A percentile compares a stretch with the other conserved stretches of the same genome.
Evolutionary conservation across 1,140 invertebrate species (phyloP).

Genomic region (Ectropis grisescens): DNA sequence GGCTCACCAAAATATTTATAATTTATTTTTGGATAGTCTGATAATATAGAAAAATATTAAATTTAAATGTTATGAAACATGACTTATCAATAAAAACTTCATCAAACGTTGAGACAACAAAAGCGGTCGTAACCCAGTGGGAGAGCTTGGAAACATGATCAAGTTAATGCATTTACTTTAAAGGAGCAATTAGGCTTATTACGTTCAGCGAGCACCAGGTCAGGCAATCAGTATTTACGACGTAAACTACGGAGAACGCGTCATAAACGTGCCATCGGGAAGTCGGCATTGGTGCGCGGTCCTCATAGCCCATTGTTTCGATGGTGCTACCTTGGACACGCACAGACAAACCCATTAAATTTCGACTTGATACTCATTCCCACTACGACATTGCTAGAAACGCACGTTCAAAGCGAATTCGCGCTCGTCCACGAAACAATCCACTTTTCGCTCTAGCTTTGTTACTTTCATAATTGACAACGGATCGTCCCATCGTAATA

Average conservation of each 20-base stretch:
- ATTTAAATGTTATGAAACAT: too few relatives aligned
- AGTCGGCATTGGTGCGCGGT: conserved; percentile 20
- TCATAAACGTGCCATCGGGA: conserved; percentile 41
- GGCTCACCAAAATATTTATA: too few relatives aligned
- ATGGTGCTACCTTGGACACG: conserved; percentile 37
- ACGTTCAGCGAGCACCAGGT: conserved; percentile 17
- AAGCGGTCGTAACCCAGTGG: too few relatives aligned
- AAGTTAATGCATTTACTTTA: conserved; percentile 50
- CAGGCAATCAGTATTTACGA: conserved; percentile 46
- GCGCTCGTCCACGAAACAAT: too few relatives aligned
- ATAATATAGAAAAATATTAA: too few relatives aligned
- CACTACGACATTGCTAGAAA: conserved; percentile 20
- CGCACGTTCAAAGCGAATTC: conserved; percentile 10
- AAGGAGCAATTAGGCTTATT: conserved; percentile 49
- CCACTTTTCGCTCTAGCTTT: too few relatives aligned
- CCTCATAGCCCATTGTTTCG: conserved; percentile 52
- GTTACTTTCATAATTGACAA: too few relatives aligned
- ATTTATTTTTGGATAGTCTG: too few relatives aligned
- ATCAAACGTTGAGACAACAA: too few relatives aligned
- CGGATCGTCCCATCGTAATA: conserved; percentile 18
- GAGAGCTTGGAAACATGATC: conserved; percentile 33
- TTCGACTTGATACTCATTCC: conserved; percentile 31
- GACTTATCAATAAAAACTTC: too few relatives aligned
- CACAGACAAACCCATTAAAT: conserved; percentile 36
- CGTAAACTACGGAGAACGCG: conserved; percentile 23